Evolutionary conservation across 2,113 vertebrate genomes (phyloP), one percentile per base, ranked within the genome.

Genomic region (Psettodes erumei): DNA sequence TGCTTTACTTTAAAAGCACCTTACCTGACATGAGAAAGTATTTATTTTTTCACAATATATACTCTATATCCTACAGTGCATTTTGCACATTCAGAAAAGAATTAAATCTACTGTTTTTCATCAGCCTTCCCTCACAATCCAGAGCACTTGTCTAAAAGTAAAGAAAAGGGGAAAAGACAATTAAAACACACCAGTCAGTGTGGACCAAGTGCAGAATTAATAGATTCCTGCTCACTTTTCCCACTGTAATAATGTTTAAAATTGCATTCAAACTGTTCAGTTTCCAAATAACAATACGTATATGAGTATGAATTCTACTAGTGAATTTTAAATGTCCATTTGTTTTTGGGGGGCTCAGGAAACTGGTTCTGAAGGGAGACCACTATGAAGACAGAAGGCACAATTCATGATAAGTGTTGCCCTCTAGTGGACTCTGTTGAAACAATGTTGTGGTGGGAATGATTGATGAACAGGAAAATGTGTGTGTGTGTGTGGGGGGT

Each of bases 341-440:
- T 42, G 5, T 48, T 53, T 19, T 13, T 19, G n/a, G n/a, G 12
- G 21, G 1, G 5, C 6, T 25, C 7, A 25, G 18, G n/a, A 25
- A 58, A 23, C 35, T 59, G 10, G 23, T 50, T 6, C 47, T 32
- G n/a, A 37, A 25, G 18, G 12, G 35, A 59, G 11, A 50, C 33
- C 18, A 3, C 1, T 13, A 0, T 12, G 51, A 23, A 15, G 48
- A 37, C 37, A 3, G 32, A 7, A 13, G 51, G 9, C 5, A 13
- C 50, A n/a, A 4, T 53, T 35, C 38, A 6, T 35, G 18, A n/a
- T 13, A 12, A 37, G 43, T 50, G 65, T 71, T 79, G 77, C 76
- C 73, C 68, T 71, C 86, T 80, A 21, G 68, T 75, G 86, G 79
- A 8, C 5, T 1, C 8, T 47, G 1, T 19, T 3, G 7, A 8